A percentile compares a stretch with the other conserved stretches of the same genome.
Conservation (phyloP, 2,888 invertebrate species). For the Corythucha ciliata region DNA sequence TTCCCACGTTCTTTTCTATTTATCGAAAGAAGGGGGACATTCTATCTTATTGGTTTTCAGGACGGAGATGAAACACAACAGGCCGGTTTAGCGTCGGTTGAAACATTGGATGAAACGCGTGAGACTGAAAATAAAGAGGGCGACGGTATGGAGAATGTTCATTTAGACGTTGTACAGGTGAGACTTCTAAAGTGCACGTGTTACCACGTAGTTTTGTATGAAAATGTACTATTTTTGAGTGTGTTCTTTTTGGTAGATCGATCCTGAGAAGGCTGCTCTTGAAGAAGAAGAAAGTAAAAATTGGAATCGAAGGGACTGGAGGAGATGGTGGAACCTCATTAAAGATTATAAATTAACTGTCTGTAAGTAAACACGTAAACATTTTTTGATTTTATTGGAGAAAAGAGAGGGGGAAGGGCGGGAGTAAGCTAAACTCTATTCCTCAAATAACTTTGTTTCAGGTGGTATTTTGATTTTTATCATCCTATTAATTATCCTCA, state of each 20-base stretch:
- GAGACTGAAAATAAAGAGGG: conserved; percentile 50
- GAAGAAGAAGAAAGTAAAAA: conserved; percentile 26
- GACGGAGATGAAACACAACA: conserved; percentile 36
- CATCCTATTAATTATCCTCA: conserved; percentile 51
- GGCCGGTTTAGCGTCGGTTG: conserved; percentile 70
- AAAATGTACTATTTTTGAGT: neutral
- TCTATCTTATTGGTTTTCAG: too few relatives aligned
- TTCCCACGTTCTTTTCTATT: too few relatives aligned
- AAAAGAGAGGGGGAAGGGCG: neutral
- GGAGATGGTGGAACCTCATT: conserved; percentile 18
- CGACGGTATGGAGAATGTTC: conserved; percentile 60
- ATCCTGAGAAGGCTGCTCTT: conserved; percentile 28
- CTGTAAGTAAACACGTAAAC: conserved; percentile 15
- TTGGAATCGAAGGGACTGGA: conserved; percentile 28
- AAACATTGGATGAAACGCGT: conserved; percentile 59
- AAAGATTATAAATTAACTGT: conserved; percentile 25
- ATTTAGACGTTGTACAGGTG: conserved; percentile 48
- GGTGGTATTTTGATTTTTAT: conserved; percentile 43
- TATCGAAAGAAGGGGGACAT: too few relatives aligned
- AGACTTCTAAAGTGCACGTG: neutral
- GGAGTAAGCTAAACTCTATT: neutral
- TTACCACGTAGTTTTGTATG: neutral
- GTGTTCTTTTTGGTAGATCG: conserved; percentile 20
- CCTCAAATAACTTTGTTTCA: conserved; percentile 40
- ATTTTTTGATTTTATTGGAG: neutral